Conservation (phyloP, 2,888 invertebrate species). For the Coleophora deauratella region DNA sequence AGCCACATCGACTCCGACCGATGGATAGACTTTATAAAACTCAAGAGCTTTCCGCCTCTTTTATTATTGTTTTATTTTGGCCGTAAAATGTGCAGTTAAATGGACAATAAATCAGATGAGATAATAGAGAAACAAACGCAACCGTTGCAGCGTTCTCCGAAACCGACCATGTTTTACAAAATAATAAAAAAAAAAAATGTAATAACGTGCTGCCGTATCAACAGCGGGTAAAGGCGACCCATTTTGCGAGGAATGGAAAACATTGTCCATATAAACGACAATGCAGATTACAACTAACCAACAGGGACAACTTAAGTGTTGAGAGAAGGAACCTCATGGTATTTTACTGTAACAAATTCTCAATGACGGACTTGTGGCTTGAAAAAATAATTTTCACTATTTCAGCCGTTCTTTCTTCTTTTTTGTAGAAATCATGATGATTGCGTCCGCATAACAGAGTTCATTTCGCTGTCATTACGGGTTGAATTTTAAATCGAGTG, state of each 20-base stretch:
- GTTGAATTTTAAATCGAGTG: constrained; percentile 62
- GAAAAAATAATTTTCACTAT: too few relatives aligned
- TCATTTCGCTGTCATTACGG: constrained; percentile 52
- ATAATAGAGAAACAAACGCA: constrained; percentile 31
- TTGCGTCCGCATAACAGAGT: constrained; percentile 44
- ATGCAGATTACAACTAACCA: constrained; percentile 60
- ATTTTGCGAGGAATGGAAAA: constrained; percentile 52
- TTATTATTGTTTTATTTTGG: too few relatives aligned
- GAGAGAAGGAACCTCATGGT: constrained; percentile 42
- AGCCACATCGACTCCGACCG: constrained; percentile 17
- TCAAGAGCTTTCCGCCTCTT: constrained; percentile 10
- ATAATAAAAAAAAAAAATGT: constrained; percentile 34
- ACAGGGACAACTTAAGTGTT: constrained; percentile 50
- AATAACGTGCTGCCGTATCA: constrained; percentile 43
- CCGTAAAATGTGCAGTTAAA: constrained; percentile 15
- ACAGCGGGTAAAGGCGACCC: constrained; percentile 38
- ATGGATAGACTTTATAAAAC: constrained; percentile 24
- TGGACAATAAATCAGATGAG: constrained; percentile 29
- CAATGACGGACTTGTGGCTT: too few relatives aligned
- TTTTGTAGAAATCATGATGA: constrained; percentile 26
- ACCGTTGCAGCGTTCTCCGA: constrained; percentile 31
- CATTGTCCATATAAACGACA: constrained; percentile 55
- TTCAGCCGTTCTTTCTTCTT: too few relatives aligned
- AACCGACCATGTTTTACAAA: constrained; percentile 32
- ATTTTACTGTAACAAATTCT: too few relatives aligned